These are phyloP conservation scores for Thunnus albacares DNA, from an alignment of 2,797 vertebrate genomes.

Conservation along the genomic window DNA sequence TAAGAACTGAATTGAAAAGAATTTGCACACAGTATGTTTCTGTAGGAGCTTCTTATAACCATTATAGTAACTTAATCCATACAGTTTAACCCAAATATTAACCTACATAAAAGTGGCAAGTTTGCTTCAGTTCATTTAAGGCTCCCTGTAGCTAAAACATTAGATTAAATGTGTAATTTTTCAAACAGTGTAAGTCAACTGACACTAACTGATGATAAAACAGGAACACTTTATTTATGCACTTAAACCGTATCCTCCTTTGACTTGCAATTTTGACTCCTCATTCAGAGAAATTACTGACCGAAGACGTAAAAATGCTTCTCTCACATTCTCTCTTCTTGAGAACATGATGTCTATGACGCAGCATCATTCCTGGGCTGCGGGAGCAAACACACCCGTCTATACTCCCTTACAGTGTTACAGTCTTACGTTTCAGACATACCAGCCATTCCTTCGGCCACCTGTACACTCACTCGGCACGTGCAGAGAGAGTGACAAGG, in stretches of 20 bases:
- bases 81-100: too few relatives aligned
- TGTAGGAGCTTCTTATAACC: too few relatives aligned
- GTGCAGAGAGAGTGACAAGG: neutral
- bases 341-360: slow-evolving; percentile 13
- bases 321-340: neutral
- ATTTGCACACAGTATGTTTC: too few relatives aligned
- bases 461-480: slow-evolving; percentile 12
- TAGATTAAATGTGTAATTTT: neutral
- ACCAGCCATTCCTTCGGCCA: slow-evolving; percentile 50
- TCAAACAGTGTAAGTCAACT: neutral
- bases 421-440: slow-evolving; percentile 34
- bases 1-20: too few relatives aligned
- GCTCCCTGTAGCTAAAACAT: too few relatives aligned
- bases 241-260: neutral
- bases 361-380: neutral
- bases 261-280: neutral
- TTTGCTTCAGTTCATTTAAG: neutral
- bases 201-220: neutral
- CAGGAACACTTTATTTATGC: too few relatives aligned
- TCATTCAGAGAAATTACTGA: neutral
- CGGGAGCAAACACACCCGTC: slow-evolving; percentile 19
- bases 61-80: too few relatives aligned
- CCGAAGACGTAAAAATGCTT: neutral
- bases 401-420: neutral
- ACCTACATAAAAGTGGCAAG: neutral